Percentiles rank a stretch among this genome's conserved stretches.
Evolutionary conservation across 2,888 invertebrate species (phyloP).

Genomic region (Drosophila austrosaltans): DNA sequence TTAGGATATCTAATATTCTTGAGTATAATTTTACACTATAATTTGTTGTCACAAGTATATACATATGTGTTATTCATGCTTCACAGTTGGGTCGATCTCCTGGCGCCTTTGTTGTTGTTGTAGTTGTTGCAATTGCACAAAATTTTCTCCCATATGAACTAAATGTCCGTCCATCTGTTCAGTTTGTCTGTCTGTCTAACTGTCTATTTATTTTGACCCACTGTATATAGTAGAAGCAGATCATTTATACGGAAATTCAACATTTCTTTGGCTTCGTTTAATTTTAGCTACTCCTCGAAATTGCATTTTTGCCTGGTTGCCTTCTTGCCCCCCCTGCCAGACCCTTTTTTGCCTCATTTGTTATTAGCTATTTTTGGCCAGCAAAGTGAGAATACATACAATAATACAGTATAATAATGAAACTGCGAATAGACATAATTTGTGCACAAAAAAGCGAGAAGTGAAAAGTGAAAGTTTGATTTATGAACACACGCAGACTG

Average conservation of each 20-base stretch:
- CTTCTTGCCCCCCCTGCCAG: slow-evolving; percentile 38
- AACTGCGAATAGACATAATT: slow-evolving; percentile 53
- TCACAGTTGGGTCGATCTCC: slow-evolving; percentile 53
- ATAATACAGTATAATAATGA: slow-evolving; percentile 47
- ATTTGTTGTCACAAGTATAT: slow-evolving; percentile 3
- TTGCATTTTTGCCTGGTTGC: slow-evolving; percentile 54
- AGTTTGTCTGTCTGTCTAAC: slow-evolving; percentile 28
- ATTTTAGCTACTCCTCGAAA: slow-evolving; percentile 48
- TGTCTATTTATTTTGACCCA: slow-evolving; percentile 56
- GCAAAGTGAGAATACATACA: slow-evolving; percentile 43
- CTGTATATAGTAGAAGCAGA: slow-evolving; percentile 43
- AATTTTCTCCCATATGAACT: slow-evolving; percentile 43
- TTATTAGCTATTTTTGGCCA: slow-evolving; percentile 57
- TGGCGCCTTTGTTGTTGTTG: slow-evolving; percentile 60
- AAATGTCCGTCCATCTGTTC: slow-evolving; percentile 29
- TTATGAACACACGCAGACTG: slow-evolving; percentile 60
- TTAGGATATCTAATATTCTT: neutral
- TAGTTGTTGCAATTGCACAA: slow-evolving; percentile 48
- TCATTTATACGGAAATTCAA: slow-evolving; percentile 54
- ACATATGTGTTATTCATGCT: slow-evolving; percentile 14
- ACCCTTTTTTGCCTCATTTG: slow-evolving; percentile 66
- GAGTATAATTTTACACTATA: neutral
- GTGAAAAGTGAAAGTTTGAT: slow-evolving; percentile 76
- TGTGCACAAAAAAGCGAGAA: slow-evolving; percentile 4
- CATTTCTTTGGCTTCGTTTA: slow-evolving; percentile 35